Evolutionary conservation across 2,888 invertebrate species (phyloP).

Genomic region (Plebejus melissa): DNA sequence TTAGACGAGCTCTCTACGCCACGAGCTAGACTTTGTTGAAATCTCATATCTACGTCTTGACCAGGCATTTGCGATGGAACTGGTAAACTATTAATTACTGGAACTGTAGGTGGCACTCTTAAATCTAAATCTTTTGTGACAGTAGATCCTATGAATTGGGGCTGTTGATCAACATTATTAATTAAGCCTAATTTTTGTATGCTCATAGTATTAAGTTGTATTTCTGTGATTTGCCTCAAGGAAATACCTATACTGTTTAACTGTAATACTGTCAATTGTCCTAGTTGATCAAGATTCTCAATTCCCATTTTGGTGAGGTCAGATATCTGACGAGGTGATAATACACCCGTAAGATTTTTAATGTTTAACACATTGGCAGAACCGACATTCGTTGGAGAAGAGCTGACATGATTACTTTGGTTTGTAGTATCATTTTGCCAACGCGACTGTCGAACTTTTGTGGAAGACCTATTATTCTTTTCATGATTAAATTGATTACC

Average conservation of each 20-base stretch:
- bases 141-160: slow-evolving; percentile 47
- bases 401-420: slow-evolving; percentile 45
- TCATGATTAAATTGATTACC: slow-evolving; percentile 57
- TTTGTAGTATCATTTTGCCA: slow-evolving; percentile 70
- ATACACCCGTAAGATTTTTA: slow-evolving; percentile 77
- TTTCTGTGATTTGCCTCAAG: slow-evolving; percentile 79
- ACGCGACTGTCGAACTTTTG: slow-evolving; percentile 71
- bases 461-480: slow-evolving; percentile 61
- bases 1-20: slow-evolving; percentile 44
- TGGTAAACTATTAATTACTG: slow-evolving; percentile 48
- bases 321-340: slow-evolving; percentile 78
- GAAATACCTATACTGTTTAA: slow-evolving; percentile 80
- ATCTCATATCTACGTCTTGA: slow-evolving; percentile 74
- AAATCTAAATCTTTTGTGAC: slow-evolving; percentile 68
- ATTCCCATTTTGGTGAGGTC: slow-evolving; percentile 80
- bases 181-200: slow-evolving; percentile 77
- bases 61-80: slow-evolving; percentile 59
- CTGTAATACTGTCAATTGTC: slow-evolving; percentile 80
- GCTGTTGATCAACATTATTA: slow-evolving; percentile 52
- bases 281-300: slow-evolving; percentile 80
- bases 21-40: slow-evolving; percentile 51
- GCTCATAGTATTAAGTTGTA: slow-evolving; percentile 80
- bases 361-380: slow-evolving; percentile 72
- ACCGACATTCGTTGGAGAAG: slow-evolving; percentile 50
- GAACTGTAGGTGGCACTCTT: slow-evolving; percentile 61